Percentiles rank a stretch among this genome's conserved stretches.
Evolutionary conservation across 2,113 vertebrate species (phyloP).

Genomic region (Trichechus manatus): DNA sequence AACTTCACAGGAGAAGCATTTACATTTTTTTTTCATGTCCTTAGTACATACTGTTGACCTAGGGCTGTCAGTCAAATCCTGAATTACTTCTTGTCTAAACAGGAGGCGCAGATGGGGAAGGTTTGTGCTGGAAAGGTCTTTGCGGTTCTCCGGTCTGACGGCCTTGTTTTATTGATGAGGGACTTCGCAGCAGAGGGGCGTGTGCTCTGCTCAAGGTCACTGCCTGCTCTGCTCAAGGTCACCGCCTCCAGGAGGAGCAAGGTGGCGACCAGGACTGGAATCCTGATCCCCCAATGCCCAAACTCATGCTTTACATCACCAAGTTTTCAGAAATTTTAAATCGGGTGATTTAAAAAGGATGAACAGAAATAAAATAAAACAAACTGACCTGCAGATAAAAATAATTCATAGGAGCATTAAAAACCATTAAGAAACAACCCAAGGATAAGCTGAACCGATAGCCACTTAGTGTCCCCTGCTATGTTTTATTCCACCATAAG

Average conservation of each 20-base stretch:
- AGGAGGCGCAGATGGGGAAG: slow-evolving; percentile 63
- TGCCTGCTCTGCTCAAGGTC: slow-evolving; percentile 64
- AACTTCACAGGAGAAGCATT: slow-evolving; percentile 9
- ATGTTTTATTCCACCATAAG: neutral
- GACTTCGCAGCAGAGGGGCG: neutral
- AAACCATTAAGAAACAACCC: slow-evolving; percentile 62
- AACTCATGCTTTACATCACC: neutral
- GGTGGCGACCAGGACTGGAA: slow-evolving; percentile 29
- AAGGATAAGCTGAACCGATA: slow-evolving; percentile 46
- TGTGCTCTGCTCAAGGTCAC: slow-evolving; percentile 71
- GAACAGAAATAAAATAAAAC: slow-evolving; percentile 71
- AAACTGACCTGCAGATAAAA: slow-evolving; percentile 65
- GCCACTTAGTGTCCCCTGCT: slow-evolving; percentile 2
- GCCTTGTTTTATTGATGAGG: slow-evolving; percentile 81
- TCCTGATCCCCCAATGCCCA: slow-evolving; percentile 52
- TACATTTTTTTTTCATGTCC: slow-evolving; percentile 62
- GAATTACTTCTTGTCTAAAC: slow-evolving; percentile 79
- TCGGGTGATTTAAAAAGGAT: slow-evolving; percentile 63
- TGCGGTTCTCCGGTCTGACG: neutral
- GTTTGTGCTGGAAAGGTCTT: slow-evolving; percentile 41
- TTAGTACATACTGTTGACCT: slow-evolving; percentile 61
- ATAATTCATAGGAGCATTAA: slow-evolving; percentile 66
- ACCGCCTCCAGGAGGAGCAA: neutral
- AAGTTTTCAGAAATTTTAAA: slow-evolving; percentile 79
- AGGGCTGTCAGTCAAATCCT: slow-evolving; percentile 74